Base-by-base conservation (phyloP, 2,888 invertebrate species). In the Fragum sueziense region DNA sequence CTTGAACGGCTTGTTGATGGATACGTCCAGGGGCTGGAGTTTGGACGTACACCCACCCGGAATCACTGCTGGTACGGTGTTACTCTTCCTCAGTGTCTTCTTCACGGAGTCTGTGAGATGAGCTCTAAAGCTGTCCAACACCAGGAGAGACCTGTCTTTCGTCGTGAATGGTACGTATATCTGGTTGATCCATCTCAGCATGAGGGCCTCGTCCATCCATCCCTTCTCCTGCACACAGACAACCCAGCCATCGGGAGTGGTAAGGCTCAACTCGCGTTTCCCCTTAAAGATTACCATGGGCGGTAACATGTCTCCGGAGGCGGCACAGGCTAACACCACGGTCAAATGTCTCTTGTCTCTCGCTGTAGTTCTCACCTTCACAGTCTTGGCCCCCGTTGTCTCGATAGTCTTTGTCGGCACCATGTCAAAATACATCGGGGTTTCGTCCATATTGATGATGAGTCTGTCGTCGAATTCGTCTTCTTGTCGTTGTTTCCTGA, bases 391-490 rank as follows among this genome's bases (percentile, higher is more conserved):
- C 1, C 57, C n/a, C 4, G 22, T 41, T 11, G 71, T 31, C n/a
- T 71, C 27, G 20, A 80, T 37, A 7, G 80, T 79, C 57, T 62
- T 69, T 41, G 57, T 59, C 0, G 75, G 78, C 6, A 75, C 54
- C 22, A 81, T 7, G 25, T 74, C 74, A 68, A 74, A 74, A 74
- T 74, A 74, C 68, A 74, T 29, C 34, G 74, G 74, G 0, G 74
- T 72, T 51, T 81, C 71, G 41, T 81, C 77, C 74, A 81, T 81
- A 29, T 81, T 77, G 0, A 78, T 69, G 20, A 78, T 81, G 22
- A 37, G 31, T n/a, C 37, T 61, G 41, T 78, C 67, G 7, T 81
- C 75, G 27, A 75, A 81, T 3, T 81, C 81, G 31, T 75, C 72
- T 14, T 70, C 68, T 9, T 33, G n/a, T 34, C 71, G 17, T n/a